These are phyloP conservation scores for Eupithecia centaureata DNA, from an alignment of 2,888 invertebrate species.

Conservation along the genomic window DNA sequence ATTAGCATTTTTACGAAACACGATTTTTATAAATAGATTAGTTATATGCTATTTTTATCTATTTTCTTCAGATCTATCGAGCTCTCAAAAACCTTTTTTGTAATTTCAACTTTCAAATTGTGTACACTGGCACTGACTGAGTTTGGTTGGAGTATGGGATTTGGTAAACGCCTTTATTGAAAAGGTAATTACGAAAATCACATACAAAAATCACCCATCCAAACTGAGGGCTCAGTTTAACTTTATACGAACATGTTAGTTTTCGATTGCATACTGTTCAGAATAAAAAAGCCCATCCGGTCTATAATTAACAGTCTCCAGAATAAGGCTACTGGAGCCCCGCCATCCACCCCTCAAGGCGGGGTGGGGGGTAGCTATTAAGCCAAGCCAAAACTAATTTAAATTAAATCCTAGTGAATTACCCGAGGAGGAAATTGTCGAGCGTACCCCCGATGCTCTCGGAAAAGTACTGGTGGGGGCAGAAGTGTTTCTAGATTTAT, in stretches of 20 bases:
- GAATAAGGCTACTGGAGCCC: conserved; percentile 67
- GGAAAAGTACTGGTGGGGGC: conserved; percentile 60
- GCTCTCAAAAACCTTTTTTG: too few species aligned
- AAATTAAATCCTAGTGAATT: conserved; percentile 91
- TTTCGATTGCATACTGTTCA: not conserved
- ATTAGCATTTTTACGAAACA: too few species aligned
- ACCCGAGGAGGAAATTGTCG: conserved; percentile 85
- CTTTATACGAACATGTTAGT: not conserved
- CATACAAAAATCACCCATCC: not conserved
- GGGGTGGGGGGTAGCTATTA: conserved; percentile 89
- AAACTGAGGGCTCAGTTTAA: not conserved
- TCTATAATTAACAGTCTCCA: conserved; percentile 44
- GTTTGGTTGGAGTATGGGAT: too few species aligned
- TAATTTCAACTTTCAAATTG: too few species aligned
- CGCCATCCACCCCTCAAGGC: conserved; percentile 60
- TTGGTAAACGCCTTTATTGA: not conserved
- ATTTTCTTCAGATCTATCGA: too few species aligned
- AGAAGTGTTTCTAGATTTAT: conserved; percentile 46
- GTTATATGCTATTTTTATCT: too few species aligned
- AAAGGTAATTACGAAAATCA: not conserved
- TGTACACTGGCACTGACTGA: too few species aligned
- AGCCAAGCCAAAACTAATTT: conserved; percentile 94
- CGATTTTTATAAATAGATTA: too few species aligned
- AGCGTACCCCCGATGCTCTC: conserved; percentile 81
- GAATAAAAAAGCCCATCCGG: not conserved